Evolutionary conservation across 2,888 invertebrate genomes (phyloP), one percentile per base, ranked within the genome.

Genomic region (Ditula angustiorana): DNA sequence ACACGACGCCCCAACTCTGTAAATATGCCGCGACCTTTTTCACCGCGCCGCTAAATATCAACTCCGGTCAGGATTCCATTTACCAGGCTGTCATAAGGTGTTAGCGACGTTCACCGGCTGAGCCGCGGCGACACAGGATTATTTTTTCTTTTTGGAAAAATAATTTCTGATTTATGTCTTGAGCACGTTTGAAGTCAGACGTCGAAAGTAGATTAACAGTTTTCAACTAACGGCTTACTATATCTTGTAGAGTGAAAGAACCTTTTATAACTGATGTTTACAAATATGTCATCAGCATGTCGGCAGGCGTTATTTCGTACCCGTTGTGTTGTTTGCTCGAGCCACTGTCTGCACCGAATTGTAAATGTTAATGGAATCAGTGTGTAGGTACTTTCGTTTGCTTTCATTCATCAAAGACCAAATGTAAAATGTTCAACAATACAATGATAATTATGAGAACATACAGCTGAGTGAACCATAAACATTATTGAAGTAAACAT

Each of bases 21-120:
- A 58, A 64, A 64, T 52, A 59, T 61, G 55, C 46, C 46, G 28
- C 55, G 62, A 62, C 49, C 49, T 56, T 62, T 63, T 57, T 49
- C 41, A 21, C 41, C 46, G 50, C 30, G 13, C 41, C 46, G 50
- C 41, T 57, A 50, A 57, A 63, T 63, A 57, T 62, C 41, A 62
- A 62, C 52, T 46, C 24, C 63, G 58, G 46, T 26, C 52, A 57
- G 63, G 35, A 58, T 41, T 63, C 58, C 58, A 63, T 63, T 63
- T 46, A 52, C 50, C 44, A 53, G 56, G 44, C 44, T 46, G 63
- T 58, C 52, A 58, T 35, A 35, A 52, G 52, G 46, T 35, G 52
- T 63, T 35, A 63, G 59, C 46, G 57, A 44, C 61, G 19, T 16
- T 61, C 61, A 46, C 61, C 52, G 33, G 41, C 30, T 30, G 44